Percentiles rank a stretch among this genome's conserved stretches.
Evolutionary conservation across 2,888 invertebrate species (phyloP).

Genomic region (Lysandra coridon): DNA sequence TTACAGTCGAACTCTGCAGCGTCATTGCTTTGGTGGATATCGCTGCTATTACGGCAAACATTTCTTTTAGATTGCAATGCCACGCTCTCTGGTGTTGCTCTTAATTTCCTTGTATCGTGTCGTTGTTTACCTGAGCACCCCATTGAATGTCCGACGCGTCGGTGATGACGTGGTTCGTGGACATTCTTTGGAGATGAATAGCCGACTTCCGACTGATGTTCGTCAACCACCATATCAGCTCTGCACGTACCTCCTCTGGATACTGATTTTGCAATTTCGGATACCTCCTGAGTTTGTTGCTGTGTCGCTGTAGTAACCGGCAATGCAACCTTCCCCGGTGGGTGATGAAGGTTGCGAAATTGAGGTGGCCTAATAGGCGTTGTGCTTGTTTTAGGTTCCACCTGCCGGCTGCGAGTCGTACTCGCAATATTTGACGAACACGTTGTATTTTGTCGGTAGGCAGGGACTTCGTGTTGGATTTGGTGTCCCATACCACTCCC

Average conservation of each 20-base stretch:
- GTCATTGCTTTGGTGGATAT: not conserved
- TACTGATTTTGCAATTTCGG: not conserved
- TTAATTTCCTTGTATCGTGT: not conserved
- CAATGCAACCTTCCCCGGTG: conserved; percentile 39
- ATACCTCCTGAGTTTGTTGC: conserved; percentile 22
- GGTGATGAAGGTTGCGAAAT: conserved; percentile 34
- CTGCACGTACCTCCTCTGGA: not conserved
- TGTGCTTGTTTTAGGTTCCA: not conserved
- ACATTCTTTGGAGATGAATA: not conserved
- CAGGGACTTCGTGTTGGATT: conserved; percentile 33
- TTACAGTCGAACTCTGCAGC: conserved; percentile 33
- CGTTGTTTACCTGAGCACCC: not conserved
- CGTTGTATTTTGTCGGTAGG: conserved; percentile 32
- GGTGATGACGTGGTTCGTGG: not conserved
- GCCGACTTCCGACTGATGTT: not conserved
- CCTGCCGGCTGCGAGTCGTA: not conserved
- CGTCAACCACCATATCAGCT: not conserved
- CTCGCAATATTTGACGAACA: not conserved
- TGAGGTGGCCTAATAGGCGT: not conserved
- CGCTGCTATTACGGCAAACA: not conserved
- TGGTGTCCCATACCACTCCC: too few relatives aligned
- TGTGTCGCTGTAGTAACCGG: conserved; percentile 35
- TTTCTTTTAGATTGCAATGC: not conserved
- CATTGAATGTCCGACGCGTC: conserved; percentile 6
- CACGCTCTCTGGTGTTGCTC: not conserved